Conservation (phyloP, 2,888 invertebrate species). For the Cynaeus angustus region DNA sequence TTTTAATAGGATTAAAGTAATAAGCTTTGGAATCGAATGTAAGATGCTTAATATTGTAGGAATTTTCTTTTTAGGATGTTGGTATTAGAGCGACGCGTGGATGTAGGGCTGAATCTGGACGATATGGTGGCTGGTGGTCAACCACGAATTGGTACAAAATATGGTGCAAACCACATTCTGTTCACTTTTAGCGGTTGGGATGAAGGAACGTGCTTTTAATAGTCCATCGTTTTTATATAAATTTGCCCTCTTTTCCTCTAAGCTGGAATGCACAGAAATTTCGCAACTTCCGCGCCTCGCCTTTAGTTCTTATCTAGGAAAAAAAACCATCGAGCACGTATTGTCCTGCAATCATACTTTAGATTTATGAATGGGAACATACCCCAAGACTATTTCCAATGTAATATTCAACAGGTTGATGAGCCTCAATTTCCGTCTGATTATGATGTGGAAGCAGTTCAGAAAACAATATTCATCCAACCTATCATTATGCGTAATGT, state of each 20-base stretch:
- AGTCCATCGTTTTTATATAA: no score
- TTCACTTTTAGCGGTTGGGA: constrained; percentile 10
- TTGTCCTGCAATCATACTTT: constrained; percentile 3
- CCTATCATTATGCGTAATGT: constrained; percentile 49
- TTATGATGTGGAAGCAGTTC: constrained; percentile 52
- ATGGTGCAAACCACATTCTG: constrained; percentile 9
- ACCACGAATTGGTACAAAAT: constrained; percentile 15
- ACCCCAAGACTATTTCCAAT: constrained; percentile 34
- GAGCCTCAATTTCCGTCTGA: constrained; percentile 59
- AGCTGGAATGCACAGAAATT: not conserved
- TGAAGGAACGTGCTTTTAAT: no score
- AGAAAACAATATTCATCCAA: constrained; percentile 54
- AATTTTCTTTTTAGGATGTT: not conserved
- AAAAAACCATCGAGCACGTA: constrained; percentile 12
- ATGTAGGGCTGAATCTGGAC: not conserved
- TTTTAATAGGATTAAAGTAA: constrained; percentile 50
- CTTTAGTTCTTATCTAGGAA: not conserved
- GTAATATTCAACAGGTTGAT: constrained; percentile 58
- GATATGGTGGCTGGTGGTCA: constrained; percentile 9
- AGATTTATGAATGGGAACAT: constrained; percentile 42
- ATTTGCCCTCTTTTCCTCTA: no score
- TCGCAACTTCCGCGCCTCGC: constrained; percentile 4
- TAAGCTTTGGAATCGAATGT: constrained; percentile 41
- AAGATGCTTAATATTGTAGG: constrained; percentile 24
- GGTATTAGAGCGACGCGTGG: not conserved